Evolutionary conservation across 2,888 invertebrate genomes (phyloP), one percentile per base, ranked within the genome.

Genomic region (Rotaria macrura): DNA sequence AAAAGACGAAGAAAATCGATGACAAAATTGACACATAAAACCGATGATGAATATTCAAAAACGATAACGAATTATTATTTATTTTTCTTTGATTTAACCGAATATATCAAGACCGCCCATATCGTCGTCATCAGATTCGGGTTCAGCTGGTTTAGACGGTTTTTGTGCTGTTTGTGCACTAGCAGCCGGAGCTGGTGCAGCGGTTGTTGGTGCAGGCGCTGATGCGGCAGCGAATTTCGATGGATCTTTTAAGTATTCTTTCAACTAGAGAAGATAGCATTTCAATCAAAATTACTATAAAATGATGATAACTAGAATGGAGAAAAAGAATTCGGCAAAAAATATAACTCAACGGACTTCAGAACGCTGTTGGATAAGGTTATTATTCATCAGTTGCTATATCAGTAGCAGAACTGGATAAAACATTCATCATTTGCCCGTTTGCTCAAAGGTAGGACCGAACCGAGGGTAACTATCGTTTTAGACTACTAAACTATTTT

Each of bases 221-320:
- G 84, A 57, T 47, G 85, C 85, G 65, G 84, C 85, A n/a, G 85
- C 85, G 38, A 85, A 85, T 84, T 85, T 85, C 43, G 84, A 84
- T 84, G 85, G 85, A 84, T 85, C 85, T 84, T 85, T 85, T 23
- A 85, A 84, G 34, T 74, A 85, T 43, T 85, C 85, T 79, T 85
- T 85, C 43, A 85, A 34, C 65, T 65, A 65, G 38, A 65, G 38
- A 20, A 20, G 4, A 34, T n/a, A n/a, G n/a, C n/a, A n/a, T n/a
- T 29, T 43, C 10, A 7, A 7, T 1, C 7, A 57, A 12, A 57
- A 65, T 34, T 14, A 65, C 4, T 34, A 34, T 65, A 17, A 34
- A 65, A 20, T 4, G 3, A 65, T 29, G 17, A 65, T 6, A 34
- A 29, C 9, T 10, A 20, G 4, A 57, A 57, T n/a, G 9, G n/a